Conservation (phyloP, 2,888 invertebrate genomes). For the Lissonota sp. region DNA sequence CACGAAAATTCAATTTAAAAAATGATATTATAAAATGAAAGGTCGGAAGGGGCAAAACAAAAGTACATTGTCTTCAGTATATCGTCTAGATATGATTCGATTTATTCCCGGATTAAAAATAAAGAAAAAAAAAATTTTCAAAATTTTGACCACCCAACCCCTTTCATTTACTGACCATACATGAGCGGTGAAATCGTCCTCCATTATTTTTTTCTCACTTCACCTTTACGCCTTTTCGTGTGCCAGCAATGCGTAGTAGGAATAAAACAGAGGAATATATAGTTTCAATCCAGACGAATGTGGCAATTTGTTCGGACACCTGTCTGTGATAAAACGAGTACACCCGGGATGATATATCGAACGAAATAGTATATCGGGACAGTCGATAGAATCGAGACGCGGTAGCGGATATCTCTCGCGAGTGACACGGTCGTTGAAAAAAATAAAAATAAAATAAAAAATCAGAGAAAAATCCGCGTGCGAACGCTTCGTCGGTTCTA, state of each 20-base stretch:
- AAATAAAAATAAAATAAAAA: slow-evolving; percentile 6
- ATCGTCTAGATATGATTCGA: no score
- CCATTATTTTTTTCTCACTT: no score
- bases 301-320: slow-evolving; percentile 60
- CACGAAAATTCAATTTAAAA: no score
- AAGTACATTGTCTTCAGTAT: no score
- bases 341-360: slow-evolving; percentile 36
- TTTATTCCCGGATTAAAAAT: no score
- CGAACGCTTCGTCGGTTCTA: neutral
- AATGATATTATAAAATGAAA: no score
- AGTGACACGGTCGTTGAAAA: neutral
- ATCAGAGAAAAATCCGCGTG: neutral
- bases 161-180: no score
- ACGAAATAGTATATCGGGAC: slow-evolving; percentile 39
- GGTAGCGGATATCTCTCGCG: slow-evolving; percentile 33
- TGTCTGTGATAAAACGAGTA: slow-evolving; percentile 54
- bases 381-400: slow-evolving; percentile 42
- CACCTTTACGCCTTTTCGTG: no score
- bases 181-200: no score
- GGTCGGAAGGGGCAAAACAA: no score
- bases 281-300: slow-evolving; percentile 42
- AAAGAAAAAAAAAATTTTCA: no score
- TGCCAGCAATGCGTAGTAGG: slow-evolving; percentile 5
- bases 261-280: neutral
- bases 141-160: no score